These are phyloP conservation scores for Chrysolina oricalcia DNA, from an alignment of 2,888 invertebrate genomes.

Conservation along the genomic window DNA sequence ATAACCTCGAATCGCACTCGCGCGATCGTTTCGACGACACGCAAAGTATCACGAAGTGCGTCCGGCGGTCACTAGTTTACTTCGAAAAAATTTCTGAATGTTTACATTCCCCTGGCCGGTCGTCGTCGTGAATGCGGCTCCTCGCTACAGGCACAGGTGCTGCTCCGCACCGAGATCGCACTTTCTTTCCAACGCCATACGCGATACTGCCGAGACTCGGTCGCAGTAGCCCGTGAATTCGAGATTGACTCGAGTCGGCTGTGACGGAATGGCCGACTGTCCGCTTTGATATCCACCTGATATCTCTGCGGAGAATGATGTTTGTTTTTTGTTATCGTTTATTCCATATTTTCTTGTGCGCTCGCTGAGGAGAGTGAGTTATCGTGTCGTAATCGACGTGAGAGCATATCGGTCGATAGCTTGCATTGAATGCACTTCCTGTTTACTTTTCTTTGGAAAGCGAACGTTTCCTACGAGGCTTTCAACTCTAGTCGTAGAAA, in stretches of 20 bases:
- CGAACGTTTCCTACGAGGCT: too few species aligned
- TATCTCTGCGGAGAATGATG: constrained; percentile 27
- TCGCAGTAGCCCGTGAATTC: constrained; percentile 28
- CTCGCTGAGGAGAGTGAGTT: too few species aligned
- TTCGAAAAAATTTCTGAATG: constrained; percentile 40
- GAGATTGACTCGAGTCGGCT: constrained; percentile 33
- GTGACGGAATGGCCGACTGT: constrained; percentile 27
- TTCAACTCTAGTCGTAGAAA: too few species aligned
- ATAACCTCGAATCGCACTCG: constrained; percentile 46
- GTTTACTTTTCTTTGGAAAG: too few species aligned
- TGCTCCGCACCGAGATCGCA: constrained; percentile 29
- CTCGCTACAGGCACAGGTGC: constrained; percentile 42
- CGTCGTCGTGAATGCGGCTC: constrained; percentile 22
- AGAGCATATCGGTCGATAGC: too few species aligned
- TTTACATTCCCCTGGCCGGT: constrained; percentile 39
- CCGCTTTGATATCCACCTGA: constrained; percentile 32
- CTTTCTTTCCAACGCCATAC: constrained; percentile 31
- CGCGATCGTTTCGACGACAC: constrained; percentile 33
- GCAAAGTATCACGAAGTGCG: constrained; percentile 43
- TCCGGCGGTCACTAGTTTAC: constrained; percentile 43
- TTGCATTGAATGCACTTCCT: too few species aligned
- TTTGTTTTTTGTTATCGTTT: too few species aligned
- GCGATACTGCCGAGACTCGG: constrained; percentile 28
- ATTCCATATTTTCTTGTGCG: too few species aligned
- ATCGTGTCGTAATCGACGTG: not conserved